Conservation (phyloP, 1,140 invertebrate species). For the Phymastichus coffea region DNA sequence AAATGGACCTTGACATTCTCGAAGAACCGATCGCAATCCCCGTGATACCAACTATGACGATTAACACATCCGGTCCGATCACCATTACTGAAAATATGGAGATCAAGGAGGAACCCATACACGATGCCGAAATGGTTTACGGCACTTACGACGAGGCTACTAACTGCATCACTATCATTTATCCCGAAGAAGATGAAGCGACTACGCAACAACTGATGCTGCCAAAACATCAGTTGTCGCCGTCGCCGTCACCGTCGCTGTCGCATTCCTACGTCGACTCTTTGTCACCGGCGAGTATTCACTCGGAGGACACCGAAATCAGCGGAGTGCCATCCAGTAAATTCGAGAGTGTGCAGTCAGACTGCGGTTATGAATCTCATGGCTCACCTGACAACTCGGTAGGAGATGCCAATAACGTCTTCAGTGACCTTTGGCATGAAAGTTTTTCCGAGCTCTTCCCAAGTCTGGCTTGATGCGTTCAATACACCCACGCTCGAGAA, state of each 20-base stretch:
- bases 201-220: constrained; percentile 37
- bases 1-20: too few species aligned
- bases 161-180: constrained; percentile 71
- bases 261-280: constrained; percentile 42
- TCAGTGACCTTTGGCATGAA: constrained; percentile 64
- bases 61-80: not conserved
- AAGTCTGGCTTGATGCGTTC: constrained; percentile 53
- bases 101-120: constrained; percentile 35
- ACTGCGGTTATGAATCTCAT: constrained; percentile 54
- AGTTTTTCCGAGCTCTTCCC: constrained; percentile 66
- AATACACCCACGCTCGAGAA: not conserved
- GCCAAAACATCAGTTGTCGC: not conserved
- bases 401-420: constrained; percentile 32
- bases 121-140: constrained; percentile 57
- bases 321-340: constrained; percentile 24
- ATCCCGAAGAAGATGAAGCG: constrained; percentile 60
- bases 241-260: constrained; percentile 31
- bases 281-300: constrained; percentile 45
- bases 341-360: constrained; percentile 41
- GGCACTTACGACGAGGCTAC: constrained; percentile 70
- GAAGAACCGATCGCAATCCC: not conserved
- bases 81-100: constrained; percentile 21
- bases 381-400: constrained; percentile 40
- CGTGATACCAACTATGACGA: not conserved
- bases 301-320: constrained; percentile 45